These are phyloP conservation scores for Sebastes fasciatus DNA, from an alignment of 2,113 vertebrate species.

Conservation along the genomic window DNA sequence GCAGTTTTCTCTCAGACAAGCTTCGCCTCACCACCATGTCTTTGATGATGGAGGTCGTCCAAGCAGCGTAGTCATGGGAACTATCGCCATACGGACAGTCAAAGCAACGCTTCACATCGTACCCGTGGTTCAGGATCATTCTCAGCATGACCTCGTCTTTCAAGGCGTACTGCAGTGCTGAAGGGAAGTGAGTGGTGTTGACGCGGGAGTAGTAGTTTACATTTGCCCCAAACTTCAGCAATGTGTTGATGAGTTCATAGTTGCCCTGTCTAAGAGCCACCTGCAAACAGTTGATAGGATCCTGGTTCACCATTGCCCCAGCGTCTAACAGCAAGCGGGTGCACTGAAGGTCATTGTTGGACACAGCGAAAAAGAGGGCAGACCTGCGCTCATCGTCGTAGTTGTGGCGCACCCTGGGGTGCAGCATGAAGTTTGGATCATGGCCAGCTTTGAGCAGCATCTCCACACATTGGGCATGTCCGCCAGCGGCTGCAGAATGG, in stretches of 20 bases:
- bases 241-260: slow-evolving; percentile 89
- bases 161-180: slow-evolving; percentile 82
- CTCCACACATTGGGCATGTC: slow-evolving; percentile 89
- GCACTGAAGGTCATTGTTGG: slow-evolving; percentile 90
- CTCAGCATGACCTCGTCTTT: slow-evolving; percentile 89
- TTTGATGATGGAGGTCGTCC: slow-evolving; percentile 93
- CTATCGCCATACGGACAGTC: slow-evolving; percentile 88
- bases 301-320: slow-evolving; percentile 95
- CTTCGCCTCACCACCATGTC: slow-evolving; percentile 90
- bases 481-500: slow-evolving; percentile 94
- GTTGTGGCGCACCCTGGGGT: slow-evolving; percentile 87
- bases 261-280: slow-evolving; percentile 92
- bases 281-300: slow-evolving; percentile 94
- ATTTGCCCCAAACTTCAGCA: slow-evolving; percentile 92
- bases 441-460: slow-evolving; percentile 90
- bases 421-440: slow-evolving; percentile 95
- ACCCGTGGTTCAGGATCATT: slow-evolving; percentile 93
- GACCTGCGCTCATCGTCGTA: slow-evolving; percentile 94
- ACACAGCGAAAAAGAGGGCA: slow-evolving; percentile 92
- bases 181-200: slow-evolving; percentile 95
- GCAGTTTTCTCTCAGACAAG: neutral
- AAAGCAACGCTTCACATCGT: slow-evolving; percentile 92
- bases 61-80: slow-evolving; percentile 87
- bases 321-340: slow-evolving; percentile 88
- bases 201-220: slow-evolving; percentile 95